These are phyloP conservation scores for Heliconius aoede DNA, from an alignment of 2,888 invertebrate genomes.

Conservation along the genomic window DNA sequence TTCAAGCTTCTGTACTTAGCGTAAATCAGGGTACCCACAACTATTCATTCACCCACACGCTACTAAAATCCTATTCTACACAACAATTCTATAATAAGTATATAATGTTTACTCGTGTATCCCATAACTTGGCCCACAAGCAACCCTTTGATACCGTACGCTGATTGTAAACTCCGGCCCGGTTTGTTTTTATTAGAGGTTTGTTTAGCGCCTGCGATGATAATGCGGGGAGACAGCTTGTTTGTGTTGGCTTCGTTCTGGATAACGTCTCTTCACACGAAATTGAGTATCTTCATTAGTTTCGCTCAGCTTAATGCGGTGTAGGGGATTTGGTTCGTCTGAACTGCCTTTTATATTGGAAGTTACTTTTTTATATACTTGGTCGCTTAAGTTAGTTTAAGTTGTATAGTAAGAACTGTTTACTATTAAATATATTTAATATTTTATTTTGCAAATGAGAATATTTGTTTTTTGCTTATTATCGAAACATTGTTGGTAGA, in stretches of 20 bases:
- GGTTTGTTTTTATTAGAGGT: conserved; percentile 55
- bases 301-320: conserved; percentile 29
- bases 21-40: no score
- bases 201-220: conserved; percentile 46
- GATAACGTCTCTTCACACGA: conserved; percentile 39
- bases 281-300: conserved; percentile 38
- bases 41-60: no score
- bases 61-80: no score
- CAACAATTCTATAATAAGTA: neutral
- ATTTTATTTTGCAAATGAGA: neutral
- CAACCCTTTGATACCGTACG: conserved; percentile 55
- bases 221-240: conserved; percentile 44
- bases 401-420: neutral
- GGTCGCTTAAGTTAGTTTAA: neutral
- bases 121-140: conserved; percentile 45
- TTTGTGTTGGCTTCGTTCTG: conserved; percentile 41
- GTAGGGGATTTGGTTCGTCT: conserved; percentile 19
- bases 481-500: no score
- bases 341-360: conserved; percentile 3
- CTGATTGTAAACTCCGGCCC: conserved; percentile 65
- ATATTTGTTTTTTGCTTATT: neutral
- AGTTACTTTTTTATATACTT: neutral
- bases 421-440: neutral
- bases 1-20: no score
- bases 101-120: conserved; percentile 19